Conservation (phyloP, 2,113 vertebrate species). For the Columbina picui region DNA sequence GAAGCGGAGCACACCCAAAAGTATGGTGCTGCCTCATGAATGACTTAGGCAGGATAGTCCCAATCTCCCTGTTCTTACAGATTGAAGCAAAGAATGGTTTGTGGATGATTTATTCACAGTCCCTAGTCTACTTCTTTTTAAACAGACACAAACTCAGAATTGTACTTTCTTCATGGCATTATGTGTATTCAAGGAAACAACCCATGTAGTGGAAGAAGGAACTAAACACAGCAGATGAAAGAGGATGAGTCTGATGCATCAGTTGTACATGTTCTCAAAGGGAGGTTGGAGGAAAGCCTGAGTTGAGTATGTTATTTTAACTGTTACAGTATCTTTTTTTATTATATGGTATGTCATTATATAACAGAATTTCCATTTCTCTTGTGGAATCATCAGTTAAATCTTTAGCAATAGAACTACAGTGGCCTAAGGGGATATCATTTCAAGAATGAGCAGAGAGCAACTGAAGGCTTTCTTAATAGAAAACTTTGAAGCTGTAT, state of each 20-base stretch:
- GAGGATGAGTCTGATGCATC: not conserved
- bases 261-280: not conserved
- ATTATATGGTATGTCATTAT: not conserved
- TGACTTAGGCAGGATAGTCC: not conserved
- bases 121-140: not conserved
- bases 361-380: slow-evolving; percentile 30
- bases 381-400: slow-evolving; percentile 20
- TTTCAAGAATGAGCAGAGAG: slow-evolving; percentile 41
- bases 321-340: not conserved
- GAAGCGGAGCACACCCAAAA: not conserved
- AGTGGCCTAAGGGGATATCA: slow-evolving; percentile 33
- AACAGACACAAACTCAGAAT: not conserved
- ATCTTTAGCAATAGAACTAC: slow-evolving; percentile 12
- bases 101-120: not conserved
- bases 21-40: accelerated
- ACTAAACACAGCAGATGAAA: not conserved
- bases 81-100: not conserved
- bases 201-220: not conserved
- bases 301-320: not conserved
- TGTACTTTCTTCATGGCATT: not conserved
- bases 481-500: slow-evolving; percentile 40
- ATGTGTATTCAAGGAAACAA: not conserved
- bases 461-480: slow-evolving; percentile 39
- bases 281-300: not conserved
- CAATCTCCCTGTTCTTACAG: not conserved